These are phyloP conservation scores for Anas platyrhynchos DNA, from an alignment of 2,113 vertebrate genomes.

Conservation along the genomic window DNA sequence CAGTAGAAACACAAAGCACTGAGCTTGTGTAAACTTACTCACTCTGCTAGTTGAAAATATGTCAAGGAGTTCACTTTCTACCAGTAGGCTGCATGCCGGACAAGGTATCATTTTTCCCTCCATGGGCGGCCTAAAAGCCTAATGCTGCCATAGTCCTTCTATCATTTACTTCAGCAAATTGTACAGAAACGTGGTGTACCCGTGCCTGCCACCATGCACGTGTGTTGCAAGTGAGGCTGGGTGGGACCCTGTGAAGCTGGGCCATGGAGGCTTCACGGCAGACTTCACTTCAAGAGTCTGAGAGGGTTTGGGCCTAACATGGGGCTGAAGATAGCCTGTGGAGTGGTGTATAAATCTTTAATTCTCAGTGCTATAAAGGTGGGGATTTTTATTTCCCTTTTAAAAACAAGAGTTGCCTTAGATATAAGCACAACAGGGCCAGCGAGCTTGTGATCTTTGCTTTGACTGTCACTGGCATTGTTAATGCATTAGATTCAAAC, in stretches of 20 bases:
- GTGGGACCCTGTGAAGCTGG: background rate
- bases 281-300: background rate
- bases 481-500: background rate
- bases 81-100: slow-evolving; percentile 2
- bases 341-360: background rate
- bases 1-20: slow-evolving; percentile 9
- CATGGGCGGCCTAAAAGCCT: background rate
- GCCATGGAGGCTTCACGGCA: background rate
- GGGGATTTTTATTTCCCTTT: background rate
- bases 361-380: background rate
- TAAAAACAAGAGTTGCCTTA: background rate
- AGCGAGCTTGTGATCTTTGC: background rate
- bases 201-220: fast-evolving
- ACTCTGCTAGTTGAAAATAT: slow-evolving; percentile 5
- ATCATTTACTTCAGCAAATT: background rate
- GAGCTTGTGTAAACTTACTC: slow-evolving; percentile 23
- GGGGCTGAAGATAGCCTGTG: background rate
- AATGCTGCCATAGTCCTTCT: background rate
- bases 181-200: fast-evolving
- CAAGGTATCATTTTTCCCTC: background rate
- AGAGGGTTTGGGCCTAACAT: background rate
- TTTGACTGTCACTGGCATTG: background rate
- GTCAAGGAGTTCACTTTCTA: background rate
- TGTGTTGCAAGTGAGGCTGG: background rate
- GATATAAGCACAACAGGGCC: background rate